Evolutionary conservation across 2,113 vertebrate genomes (phyloP).

Genomic region (Collichthys lucidus): DNA sequence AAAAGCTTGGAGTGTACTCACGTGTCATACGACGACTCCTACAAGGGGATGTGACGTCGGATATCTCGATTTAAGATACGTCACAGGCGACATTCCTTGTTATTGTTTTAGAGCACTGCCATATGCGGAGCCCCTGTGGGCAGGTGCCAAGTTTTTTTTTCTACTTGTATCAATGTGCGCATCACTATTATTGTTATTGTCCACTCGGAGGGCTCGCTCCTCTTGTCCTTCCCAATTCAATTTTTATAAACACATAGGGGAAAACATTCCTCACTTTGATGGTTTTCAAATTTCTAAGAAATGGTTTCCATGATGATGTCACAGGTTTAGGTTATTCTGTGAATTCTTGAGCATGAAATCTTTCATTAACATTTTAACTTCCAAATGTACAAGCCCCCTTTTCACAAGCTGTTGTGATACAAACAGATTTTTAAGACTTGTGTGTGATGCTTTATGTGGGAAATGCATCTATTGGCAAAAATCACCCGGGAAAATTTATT

Average conservation of each 20-base stretch:
- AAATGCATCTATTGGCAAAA: neutral
- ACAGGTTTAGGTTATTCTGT: neutral
- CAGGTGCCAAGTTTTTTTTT: neutral
- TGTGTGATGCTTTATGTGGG: neutral
- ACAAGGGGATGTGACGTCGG: neutral
- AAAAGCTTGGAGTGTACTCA: neutral
- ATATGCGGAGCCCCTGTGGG: constrained; percentile 13
- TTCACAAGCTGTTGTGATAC: neutral
- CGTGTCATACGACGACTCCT: neutral
- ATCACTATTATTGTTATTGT: neutral
- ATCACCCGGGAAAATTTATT: neutral
- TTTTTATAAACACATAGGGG: neutral
- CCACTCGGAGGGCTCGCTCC: neutral
- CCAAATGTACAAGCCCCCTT: neutral
- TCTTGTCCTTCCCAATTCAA: neutral
- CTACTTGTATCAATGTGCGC: neutral
- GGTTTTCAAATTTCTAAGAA: neutral
- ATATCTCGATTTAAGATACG: neutral
- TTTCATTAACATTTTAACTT: neutral
- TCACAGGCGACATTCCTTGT: constrained; percentile 15
- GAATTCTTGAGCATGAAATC: neutral
- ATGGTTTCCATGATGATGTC: neutral
- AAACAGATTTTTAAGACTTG: neutral
- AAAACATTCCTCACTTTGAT: neutral
- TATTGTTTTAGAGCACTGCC: constrained; percentile 32